Evolutionary conservation across 2,113 vertebrate genomes (phyloP).

Genomic region (Neotoma lepida): DNA sequence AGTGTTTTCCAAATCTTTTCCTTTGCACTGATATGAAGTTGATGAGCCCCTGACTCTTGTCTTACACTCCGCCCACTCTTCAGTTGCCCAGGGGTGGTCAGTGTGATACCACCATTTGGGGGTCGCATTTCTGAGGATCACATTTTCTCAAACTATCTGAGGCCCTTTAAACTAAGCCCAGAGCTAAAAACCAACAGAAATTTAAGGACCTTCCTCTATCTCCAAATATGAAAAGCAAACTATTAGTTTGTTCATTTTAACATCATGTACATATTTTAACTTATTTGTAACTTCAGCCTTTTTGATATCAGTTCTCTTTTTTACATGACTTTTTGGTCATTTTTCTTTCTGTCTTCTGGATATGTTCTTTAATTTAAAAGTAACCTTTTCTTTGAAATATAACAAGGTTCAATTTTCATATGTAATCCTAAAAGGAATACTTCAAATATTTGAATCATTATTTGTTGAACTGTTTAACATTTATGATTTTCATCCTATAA

Average conservation of each 20-base stretch:
- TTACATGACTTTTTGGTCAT: background rate
- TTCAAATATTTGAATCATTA: slow-evolving; percentile 4
- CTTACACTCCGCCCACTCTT: background rate
- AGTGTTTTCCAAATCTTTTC: background rate
- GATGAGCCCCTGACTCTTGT: background rate
- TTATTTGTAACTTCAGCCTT: background rate
- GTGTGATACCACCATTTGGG: background rate
- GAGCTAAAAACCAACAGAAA: background rate
- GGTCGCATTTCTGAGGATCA: background rate
- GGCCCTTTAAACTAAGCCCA: background rate
- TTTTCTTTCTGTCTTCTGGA: background rate
- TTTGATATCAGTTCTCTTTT: background rate
- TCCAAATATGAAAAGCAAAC: background rate
- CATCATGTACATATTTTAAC: background rate
- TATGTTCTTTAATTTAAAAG: background rate
- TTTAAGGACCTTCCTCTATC: background rate
- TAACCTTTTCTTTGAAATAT: background rate
- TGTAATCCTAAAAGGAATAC: slow-evolving; percentile 2
- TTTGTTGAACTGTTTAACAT: background rate
- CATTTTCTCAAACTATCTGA: background rate
- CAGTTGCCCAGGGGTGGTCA: background rate
- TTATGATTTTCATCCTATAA: slow-evolving; percentile 24
- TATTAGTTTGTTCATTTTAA: background rate
- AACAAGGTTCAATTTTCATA: background rate
- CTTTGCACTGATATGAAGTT: background rate